Evolutionary conservation across 2,888 invertebrate genomes (phyloP).

Genomic region (Coenonympha glycerion): DNA sequence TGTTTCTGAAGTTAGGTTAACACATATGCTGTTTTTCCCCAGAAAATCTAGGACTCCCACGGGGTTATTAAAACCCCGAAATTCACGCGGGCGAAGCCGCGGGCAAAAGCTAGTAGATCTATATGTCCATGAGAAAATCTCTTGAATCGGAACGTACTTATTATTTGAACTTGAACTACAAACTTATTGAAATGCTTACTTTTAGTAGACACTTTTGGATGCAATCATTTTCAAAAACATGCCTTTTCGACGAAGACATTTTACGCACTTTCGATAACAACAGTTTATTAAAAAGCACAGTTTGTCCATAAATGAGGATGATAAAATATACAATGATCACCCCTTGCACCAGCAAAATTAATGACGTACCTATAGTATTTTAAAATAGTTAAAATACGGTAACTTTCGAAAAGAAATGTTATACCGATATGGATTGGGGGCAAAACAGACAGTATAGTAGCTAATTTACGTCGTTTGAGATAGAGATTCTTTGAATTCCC

Average conservation of each 20-base stretch:
- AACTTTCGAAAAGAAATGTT: constrained; percentile 34
- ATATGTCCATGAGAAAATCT: no score
- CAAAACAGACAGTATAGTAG: constrained; percentile 32
- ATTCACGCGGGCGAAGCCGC: no score
- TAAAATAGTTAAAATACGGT: constrained; percentile 22
- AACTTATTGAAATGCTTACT: no score
- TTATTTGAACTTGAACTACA: no score
- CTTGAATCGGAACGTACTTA: no score
- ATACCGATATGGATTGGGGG: constrained; percentile 31
- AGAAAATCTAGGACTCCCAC: no score
- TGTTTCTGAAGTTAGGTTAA: no score
- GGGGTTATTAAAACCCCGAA: no score
- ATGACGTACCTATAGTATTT: constrained; percentile 37
- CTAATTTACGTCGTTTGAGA: constrained; percentile 32
- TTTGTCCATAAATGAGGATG: constrained; percentile 39
- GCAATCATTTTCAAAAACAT: constrained; percentile 31
- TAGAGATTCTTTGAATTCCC: constrained; percentile 31
- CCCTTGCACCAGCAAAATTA: constrained; percentile 44
- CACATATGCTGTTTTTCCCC: no score
- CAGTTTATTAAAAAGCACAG: constrained; percentile 38
- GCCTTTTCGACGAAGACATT: constrained; percentile 25
- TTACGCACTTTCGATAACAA: constrained; percentile 33
- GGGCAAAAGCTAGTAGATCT: no score
- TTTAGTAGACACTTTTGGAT: constrained; percentile 28
- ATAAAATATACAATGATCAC: constrained; percentile 38